A percentile compares a stretch with the other conserved stretches of the same genome.
Evolutionary conservation across 1,140 invertebrate species (phyloP).

Genomic region (Cyclargus thomasi): DNA sequence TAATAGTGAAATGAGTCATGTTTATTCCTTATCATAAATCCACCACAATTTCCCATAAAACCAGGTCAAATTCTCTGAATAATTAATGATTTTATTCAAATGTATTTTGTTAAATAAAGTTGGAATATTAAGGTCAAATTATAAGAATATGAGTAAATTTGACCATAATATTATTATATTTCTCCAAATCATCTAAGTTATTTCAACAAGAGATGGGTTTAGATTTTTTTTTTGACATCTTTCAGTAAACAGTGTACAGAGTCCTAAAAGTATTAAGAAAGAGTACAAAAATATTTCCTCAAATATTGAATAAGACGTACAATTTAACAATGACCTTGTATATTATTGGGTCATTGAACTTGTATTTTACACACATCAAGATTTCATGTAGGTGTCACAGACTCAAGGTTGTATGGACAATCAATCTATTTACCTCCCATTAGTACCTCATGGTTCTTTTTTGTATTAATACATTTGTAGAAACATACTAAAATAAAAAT

Average conservation of each 20-base stretch:
- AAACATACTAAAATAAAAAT: no score
- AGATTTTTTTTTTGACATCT: no score
- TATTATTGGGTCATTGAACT: constrained; percentile 41
- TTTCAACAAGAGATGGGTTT: no score
- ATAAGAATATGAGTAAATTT: no score
- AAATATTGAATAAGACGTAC: neutral
- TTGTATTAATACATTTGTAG: constrained; percentile 19
- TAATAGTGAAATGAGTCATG: neutral
- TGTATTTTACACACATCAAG: constrained; percentile 35
- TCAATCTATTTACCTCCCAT: constrained; percentile 29
- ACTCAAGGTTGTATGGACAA: constrained; percentile 45
- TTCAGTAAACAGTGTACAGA: no score
- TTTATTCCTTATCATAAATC: constrained; percentile 1
- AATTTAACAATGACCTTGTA: constrained; percentile 26
- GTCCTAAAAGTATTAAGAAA: no score
- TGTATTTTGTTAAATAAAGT: neutral
- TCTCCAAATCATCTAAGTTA: no score
- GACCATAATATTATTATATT: no score
- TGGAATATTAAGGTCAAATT: neutral
- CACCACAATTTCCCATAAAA: neutral
- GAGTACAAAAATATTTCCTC: no score
- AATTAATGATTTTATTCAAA: neutral
- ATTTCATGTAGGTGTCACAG: constrained; percentile 51
- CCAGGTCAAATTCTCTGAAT: neutral
- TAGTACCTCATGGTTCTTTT: constrained; percentile 25